Base-by-base conservation (phyloP, 2,888 invertebrate species). In the Philonicus albiceps region DNA sequence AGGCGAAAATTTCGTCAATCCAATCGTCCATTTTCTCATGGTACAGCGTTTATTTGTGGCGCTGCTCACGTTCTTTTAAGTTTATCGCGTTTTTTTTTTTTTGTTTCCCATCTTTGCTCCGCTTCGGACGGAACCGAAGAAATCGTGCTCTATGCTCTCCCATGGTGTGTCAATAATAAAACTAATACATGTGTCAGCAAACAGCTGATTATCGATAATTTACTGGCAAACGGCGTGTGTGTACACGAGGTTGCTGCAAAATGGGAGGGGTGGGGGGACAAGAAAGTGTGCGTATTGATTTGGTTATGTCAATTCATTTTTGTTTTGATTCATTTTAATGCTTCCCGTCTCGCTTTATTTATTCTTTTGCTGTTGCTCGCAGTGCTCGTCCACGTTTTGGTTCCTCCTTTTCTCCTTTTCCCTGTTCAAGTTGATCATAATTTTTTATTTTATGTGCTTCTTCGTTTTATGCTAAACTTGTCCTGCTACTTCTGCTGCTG, bases 191-290 rank as follows among this genome's bases (percentile, higher is more conserved):
- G 34, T 55, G 34, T 11, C 30, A 16, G 1, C 8, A 49, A 81
- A 81, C 81, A 81, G 81, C 81, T 81, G 81, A 81, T 81, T 81
- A 81, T 81, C 64, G 55, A 31, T 81, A 64, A 81, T 55, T 81
- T 64, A 81, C 64, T 49, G 81, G 1, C 40, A 43, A 22, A 34
- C 49, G 81, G 55, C 55, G 81, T 81, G 55, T 78, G 37, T 7
- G 37, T 19, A 49, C 19, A 81, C 8, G 55, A 30, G n/a, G 4
- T 5, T n/a, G 0, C 49, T 49, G 40, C 40, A 8, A 3, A 49
- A n/a, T n/a, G n/a, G n/a, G n/a, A n/a, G n/a, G n/a, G n/a, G n/a
- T n/a, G n/a, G 43, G n/a, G 49, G 49, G n/a, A 6, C 49, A n/a
- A 55, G 27, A n/a, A n/a, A 22, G 55, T 22, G 13, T 53, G 30